Evolutionary conservation across 2,888 invertebrate species (phyloP).

Genomic region (Sipha maydis): DNA sequence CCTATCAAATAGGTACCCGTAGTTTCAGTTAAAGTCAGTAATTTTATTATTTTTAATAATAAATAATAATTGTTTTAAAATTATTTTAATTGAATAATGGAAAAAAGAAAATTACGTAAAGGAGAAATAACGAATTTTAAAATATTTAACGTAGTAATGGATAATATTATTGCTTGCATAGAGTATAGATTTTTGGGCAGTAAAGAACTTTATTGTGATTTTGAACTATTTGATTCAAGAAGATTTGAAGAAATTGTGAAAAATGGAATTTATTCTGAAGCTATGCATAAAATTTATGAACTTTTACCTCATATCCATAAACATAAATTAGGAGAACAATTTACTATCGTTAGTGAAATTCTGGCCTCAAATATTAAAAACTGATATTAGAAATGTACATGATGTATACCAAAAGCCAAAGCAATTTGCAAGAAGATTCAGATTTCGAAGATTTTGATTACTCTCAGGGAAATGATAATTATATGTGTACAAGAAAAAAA

Average conservation of each 20-base stretch:
- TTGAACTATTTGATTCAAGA: slow-evolving; percentile 26
- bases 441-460: slow-evolving; percentile 6
- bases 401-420: too few relatives aligned
- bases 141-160: slow-evolving; percentile 14
- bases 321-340: slow-evolving; percentile 12
- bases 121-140: too few relatives aligned
- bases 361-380: slow-evolving; percentile 21
- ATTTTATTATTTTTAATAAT: too few relatives aligned
- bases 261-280: slow-evolving; percentile 17
- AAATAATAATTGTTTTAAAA: too few relatives aligned
- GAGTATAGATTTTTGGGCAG: slow-evolving; percentile 22
- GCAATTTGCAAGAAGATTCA: too few relatives aligned
- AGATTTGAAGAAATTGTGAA: too few relatives aligned
- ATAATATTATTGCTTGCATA: slow-evolving; percentile 28
- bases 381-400: too few relatives aligned
- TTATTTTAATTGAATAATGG: too few relatives aligned
- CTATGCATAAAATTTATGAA: slow-evolving; percentile 25
- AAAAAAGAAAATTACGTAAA: too few relatives aligned
- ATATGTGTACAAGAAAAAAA: background rate
- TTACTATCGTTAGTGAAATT: slow-evolving; percentile 9
- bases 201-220: slow-evolving; percentile 21
- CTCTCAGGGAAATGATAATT: background rate
- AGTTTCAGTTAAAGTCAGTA: too few relatives aligned
- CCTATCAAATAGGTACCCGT: too few relatives aligned
- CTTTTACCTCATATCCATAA: slow-evolving; percentile 9